These are phyloP conservation scores for Oxytorus armatus DNA, from an alignment of 2,888 invertebrate species.

Conservation along the genomic window DNA sequence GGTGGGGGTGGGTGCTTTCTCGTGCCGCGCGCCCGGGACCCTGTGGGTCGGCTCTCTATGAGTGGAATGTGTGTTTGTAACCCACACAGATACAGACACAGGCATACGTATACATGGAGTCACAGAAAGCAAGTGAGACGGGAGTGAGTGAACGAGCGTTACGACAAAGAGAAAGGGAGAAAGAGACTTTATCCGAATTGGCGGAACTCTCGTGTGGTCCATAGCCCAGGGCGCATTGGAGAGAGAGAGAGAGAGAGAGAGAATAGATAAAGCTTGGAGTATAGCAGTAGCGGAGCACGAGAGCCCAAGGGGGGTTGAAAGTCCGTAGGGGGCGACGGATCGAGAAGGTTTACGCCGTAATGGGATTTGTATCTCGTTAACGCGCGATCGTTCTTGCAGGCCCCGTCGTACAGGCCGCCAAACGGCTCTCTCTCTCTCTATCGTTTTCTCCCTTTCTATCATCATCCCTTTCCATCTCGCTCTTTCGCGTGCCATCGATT, in stretches of 20 bases:
- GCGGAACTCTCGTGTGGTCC: slow-evolving; percentile 80
- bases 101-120: slow-evolving; percentile 28
- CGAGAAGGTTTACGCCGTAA: slow-evolving; percentile 83
- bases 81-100: slow-evolving; percentile 24
- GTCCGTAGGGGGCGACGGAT: slow-evolving; percentile 83
- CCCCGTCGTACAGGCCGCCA: slow-evolving; percentile 78
- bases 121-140: slow-evolving; percentile 52
- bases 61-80: slow-evolving; percentile 31
- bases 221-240: slow-evolving; percentile 72
- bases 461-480: slow-evolving; percentile 63
- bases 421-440: slow-evolving; percentile 66
- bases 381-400: slow-evolving; percentile 83
- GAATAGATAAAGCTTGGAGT: slow-evolving; percentile 37
- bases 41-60: slow-evolving; percentile 56
- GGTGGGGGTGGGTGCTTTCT: slow-evolving; percentile 39
- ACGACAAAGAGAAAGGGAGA: slow-evolving; percentile 60
- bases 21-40: slow-evolving; percentile 67
- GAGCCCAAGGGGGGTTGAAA: slow-evolving; percentile 76
- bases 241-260: slow-evolving; percentile 45
- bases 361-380: slow-evolving; percentile 85
- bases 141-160: slow-evolving; percentile 67
- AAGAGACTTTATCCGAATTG: slow-evolving; percentile 82
- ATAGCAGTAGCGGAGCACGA: slow-evolving; percentile 49
- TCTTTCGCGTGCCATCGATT: slow-evolving; percentile 53
- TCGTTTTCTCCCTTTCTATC: slow-evolving; percentile 60